Base-by-base conservation (phyloP, 2,888 invertebrate genomes). In the Lasioglossum pauxillum region DNA sequence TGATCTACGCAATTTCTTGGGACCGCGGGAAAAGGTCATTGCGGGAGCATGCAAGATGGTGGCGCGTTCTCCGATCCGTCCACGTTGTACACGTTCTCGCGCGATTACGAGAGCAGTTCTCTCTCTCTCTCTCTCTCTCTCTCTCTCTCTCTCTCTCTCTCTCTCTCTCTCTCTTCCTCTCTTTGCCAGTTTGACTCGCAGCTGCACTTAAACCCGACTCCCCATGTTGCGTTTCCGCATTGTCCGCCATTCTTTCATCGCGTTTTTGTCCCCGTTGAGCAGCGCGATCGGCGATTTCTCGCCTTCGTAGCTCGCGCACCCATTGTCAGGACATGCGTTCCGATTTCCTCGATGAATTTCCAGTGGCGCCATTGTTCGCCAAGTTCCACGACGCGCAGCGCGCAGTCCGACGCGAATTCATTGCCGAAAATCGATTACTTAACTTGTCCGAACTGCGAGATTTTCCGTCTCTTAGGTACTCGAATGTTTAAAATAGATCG, bases 211-310 rank as follows among this genome's bases (percentile, higher is more conserved):
- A 84, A 64, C 88, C 73, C 64, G 74, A 71, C 80, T 60, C 75
- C 78, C 35, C 74, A n/a, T 71, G 64, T 69, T 27, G 75, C 82
- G 53, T 90, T 90, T 90, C 90, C 90, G 88, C 88, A 87, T 85
- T 90, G 88, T 74, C 67, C 76, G 64, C 86, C 79, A 60, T 76
- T 79, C 76, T 81, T 80, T 78, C 74, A 49, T 74, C 38, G 71
- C 5, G 41, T 38, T 74, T 46, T 71, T 75, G n/a, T 76, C 64
- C 74, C 12, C 41, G 4, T 16, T 10, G 57, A 46, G 60, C 31
- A 41, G 19, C 44, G 12, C 78, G 81, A 86, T 86, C 86, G 71
- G 27, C 82, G 85, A 86, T 85, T 81, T 81, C 85, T 85, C 85
- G 85, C 60, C 57, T 69, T 77, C 75, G 78, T 14, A 27, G 53